phyloP scores from a whole-genome alignment of 2,113 vertebrate species.

The Anthoscopus minutus region DNA sequence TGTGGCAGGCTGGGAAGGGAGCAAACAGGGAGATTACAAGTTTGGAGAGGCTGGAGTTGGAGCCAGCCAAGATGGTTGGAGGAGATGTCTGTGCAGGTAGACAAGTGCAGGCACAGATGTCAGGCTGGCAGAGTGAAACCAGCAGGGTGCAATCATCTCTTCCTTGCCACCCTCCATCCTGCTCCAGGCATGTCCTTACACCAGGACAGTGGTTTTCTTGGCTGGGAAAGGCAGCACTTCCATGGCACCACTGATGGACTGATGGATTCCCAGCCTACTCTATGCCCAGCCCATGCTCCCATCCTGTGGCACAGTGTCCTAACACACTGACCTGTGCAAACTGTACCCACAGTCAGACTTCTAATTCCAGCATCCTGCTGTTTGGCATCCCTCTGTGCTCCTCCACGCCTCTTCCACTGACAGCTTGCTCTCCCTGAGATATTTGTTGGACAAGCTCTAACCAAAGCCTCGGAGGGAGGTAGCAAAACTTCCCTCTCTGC shows the following conservation, averaged over 20 bases:
- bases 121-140: neutral
- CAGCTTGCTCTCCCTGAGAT: neutral
- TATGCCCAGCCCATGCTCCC: neutral
- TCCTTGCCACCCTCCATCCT: neutral
- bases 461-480: fast-evolving
- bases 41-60: neutral
- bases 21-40: neutral
- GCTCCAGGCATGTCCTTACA: neutral
- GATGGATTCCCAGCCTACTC: neutral
- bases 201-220: neutral
- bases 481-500: neutral
- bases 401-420: neutral
- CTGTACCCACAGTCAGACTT: too few species aligned
- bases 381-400: neutral
- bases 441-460: neutral
- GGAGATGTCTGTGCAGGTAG: fast-evolving
- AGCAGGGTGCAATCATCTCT: neutral
- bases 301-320: neutral
- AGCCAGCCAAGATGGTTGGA: neutral
- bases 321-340: neutral
- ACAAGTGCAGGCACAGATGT: neutral
- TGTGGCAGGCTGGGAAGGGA: neutral
- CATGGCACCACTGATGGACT: too few species aligned
- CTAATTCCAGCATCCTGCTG: neutral
- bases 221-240: neutral